Evolutionary conservation across 2,888 invertebrate species (phyloP).

Genomic region (Heliconius ethilla): DNA sequence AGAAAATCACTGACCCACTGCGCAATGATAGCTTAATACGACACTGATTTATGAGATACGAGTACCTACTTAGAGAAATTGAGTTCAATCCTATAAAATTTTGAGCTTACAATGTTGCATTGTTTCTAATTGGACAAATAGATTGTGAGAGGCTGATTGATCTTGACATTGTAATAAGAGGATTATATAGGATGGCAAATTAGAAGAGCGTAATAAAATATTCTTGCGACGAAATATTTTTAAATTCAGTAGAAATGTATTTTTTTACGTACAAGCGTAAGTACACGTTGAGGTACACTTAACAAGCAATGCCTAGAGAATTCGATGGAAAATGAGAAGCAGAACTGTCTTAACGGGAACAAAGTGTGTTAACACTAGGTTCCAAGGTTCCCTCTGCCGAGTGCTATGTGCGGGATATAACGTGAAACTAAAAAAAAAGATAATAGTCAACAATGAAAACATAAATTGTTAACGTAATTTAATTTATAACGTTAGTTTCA

Average conservation of each 20-base stretch:
- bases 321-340: not conserved
- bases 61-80: not conserved
- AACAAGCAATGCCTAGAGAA: not conserved
- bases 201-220: not conserved
- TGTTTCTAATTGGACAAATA: constrained; percentile 23
- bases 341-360: not conserved
- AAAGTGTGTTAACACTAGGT: not conserved
- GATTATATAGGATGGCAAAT: not conserved
- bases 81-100: constrained; percentile 22
- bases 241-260: not conserved
- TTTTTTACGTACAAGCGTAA: not conserved
- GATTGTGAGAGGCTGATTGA: constrained; percentile 15
- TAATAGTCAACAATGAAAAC: not conserved
- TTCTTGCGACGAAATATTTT: not conserved
- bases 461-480: constrained; percentile 10
- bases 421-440: not conserved
- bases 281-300: not conserved
- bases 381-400: not conserved
- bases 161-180: constrained; percentile 11
- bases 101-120: constrained; percentile 20
- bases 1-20: not conserved
- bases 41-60: not conserved
- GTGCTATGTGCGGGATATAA: not conserved
- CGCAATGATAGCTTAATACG: not conserved
- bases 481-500: constrained; percentile 22